These are phyloP conservation scores for Ommatoiulus sabulosus DNA, from an alignment of 2,888 invertebrate species.

Conservation along the genomic window DNA sequence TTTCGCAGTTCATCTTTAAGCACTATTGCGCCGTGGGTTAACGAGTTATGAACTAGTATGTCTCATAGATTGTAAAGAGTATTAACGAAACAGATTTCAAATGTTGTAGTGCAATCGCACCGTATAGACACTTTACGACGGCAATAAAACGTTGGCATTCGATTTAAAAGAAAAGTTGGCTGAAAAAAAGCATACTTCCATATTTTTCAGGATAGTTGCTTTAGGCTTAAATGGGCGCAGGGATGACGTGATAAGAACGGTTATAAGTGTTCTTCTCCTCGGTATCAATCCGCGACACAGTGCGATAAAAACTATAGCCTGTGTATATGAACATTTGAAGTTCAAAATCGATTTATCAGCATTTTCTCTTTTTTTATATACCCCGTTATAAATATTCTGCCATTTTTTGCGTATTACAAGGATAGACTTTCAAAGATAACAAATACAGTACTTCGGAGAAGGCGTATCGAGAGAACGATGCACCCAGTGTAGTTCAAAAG, in stretches of 20 bases:
- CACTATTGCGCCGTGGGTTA: no score
- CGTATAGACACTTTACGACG: background rate
- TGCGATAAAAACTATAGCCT: slow-evolving; percentile 15
- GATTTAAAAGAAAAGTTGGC: background rate
- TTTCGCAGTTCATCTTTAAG: no score
- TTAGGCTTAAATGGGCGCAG: background rate
- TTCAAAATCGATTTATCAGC: slow-evolving; percentile 33
- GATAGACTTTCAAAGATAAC: slow-evolving; percentile 29
- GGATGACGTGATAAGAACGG: background rate
- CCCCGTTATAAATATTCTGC: slow-evolving; percentile 28
- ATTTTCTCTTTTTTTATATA: slow-evolving; percentile 1
- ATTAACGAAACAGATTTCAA: background rate
- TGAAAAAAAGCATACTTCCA: background rate
- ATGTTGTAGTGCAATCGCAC: background rate
- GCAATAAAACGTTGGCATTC: background rate
- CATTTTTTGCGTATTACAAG: slow-evolving; percentile 44
- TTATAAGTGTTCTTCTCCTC: slow-evolving; percentile 42
- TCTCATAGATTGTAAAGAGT: background rate
- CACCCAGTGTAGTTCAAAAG: background rate
- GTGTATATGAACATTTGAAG: background rate
- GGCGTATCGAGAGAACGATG: slow-evolving; percentile 13
- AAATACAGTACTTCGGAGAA: slow-evolving; percentile 19
- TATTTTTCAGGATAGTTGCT: background rate
- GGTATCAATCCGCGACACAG: slow-evolving; percentile 38
- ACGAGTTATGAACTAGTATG: no score